Evolutionary conservation across 2,113 vertebrate species (phyloP).

Genomic region (Sceloporus undulatus): DNA sequence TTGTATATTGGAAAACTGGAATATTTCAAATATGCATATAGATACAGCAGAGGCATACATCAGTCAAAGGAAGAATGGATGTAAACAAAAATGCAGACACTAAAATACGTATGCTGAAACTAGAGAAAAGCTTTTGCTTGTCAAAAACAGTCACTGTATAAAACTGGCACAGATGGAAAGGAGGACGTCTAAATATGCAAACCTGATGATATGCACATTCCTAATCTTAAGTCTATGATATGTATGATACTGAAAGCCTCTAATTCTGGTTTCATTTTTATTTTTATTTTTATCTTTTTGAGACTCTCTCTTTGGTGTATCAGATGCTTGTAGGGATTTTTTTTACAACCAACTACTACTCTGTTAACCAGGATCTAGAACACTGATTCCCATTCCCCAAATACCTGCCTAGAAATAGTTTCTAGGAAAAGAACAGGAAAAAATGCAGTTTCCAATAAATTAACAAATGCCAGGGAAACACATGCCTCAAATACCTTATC

Average conservation of each 20-base stretch:
- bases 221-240: no score
- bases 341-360: background rate
- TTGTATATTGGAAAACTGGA: no score
- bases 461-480: slow-evolving; percentile 44
- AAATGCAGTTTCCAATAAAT: slow-evolving; percentile 41
- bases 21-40: no score
- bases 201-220: no score
- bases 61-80: no score
- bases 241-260: background rate
- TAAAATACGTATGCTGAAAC: no score
- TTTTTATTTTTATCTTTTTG: background rate
- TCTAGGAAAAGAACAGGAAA: background rate
- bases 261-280: background rate
- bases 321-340: background rate
- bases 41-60: no score
- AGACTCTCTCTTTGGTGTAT: background rate
- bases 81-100: no score
- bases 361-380: rapidly evolving
- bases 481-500: slow-evolving; percentile 62
- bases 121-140: no score
- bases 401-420: rapidly evolving
- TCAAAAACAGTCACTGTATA: no score
- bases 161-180: no score
- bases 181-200: no score
- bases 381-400: background rate